A percentile compares a stretch with the other conserved stretches of the same genome.
Evolutionary conservation across 2,113 vertebrate genomes (phyloP).

Genomic region (Notothenia coriiceps): DNA sequence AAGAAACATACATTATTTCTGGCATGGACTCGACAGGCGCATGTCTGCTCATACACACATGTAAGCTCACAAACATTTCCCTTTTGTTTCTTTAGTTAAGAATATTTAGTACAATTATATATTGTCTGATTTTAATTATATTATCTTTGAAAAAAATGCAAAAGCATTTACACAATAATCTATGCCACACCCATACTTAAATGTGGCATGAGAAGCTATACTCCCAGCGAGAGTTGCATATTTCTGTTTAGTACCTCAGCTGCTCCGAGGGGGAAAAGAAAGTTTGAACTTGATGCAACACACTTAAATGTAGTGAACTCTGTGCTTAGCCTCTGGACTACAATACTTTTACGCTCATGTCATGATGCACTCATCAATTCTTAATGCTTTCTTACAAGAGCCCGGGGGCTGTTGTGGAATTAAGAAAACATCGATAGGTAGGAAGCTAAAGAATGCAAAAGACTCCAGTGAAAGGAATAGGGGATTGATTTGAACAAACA

Average conservation of each 20-base stretch:
- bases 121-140: neutral
- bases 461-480: neutral
- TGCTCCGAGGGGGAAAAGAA: neutral
- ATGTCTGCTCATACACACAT: too few species aligned
- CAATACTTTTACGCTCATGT: conserved; percentile 5
- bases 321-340: conserved; percentile 17
- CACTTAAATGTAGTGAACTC: neutral
- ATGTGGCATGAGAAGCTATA: too few species aligned
- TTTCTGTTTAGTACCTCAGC: neutral
- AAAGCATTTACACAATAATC: neutral
- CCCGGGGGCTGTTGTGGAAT: conserved; percentile 18
- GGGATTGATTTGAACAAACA: neutral
- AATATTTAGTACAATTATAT: neutral
- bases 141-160: neutral
- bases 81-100: too few species aligned
- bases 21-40: too few species aligned
- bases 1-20: too few species aligned
- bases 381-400: conserved; percentile 35
- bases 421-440: conserved; percentile 7
- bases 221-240: neutral
- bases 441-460: neutral
- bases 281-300: conserved; percentile 6
- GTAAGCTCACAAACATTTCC: too few species aligned
- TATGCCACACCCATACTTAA: neutral
- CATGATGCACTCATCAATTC: conserved; percentile 30